Evolutionary conservation across 2,797 vertebrate species (phyloP).

Genomic region (Distichodus sexfasciatus): DNA sequence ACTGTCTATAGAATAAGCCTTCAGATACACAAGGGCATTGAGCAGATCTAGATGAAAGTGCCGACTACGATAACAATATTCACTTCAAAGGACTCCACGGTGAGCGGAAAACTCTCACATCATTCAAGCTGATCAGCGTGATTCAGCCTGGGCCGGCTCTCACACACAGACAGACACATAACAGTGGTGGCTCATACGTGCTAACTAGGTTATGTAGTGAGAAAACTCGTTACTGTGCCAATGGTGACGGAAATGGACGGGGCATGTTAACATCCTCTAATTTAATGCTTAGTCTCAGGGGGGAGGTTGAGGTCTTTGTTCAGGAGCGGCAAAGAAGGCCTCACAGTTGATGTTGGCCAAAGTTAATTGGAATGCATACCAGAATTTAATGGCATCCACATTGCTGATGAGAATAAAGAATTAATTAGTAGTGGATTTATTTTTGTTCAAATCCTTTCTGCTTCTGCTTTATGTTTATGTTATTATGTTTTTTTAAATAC

Average conservation of each 20-base stretch:
- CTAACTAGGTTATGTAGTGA: conserved; percentile 1
- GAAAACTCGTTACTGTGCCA: conserved; percentile 25
- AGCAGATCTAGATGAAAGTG: conserved; percentile 34
- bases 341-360: background rate
- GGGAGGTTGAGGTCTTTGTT: conserved; percentile 4
- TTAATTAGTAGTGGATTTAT: too few relatives aligned
- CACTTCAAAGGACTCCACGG: conserved; percentile 34
- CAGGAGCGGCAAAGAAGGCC: background rate
- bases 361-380: conserved; percentile 13
- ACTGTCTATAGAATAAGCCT: conserved; percentile 2
- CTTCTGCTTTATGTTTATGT: too few relatives aligned
- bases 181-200: background rate
- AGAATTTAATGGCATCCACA: background rate
- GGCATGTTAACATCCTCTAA: background rate
- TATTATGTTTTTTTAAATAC: background rate
- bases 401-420: background rate
- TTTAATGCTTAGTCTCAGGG: background rate
- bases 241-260: background rate
- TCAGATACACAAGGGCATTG: conserved; percentile 13
- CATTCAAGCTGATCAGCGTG: conserved; percentile 10
- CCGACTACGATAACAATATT: conserved; percentile 24
- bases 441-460: too few relatives aligned
- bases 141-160: background rate
- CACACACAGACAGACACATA: too few relatives aligned
- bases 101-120: conserved; percentile 23